Evolutionary conservation across 2,888 invertebrate species (phyloP).

Genomic region (Drosophila anceps): DNA sequence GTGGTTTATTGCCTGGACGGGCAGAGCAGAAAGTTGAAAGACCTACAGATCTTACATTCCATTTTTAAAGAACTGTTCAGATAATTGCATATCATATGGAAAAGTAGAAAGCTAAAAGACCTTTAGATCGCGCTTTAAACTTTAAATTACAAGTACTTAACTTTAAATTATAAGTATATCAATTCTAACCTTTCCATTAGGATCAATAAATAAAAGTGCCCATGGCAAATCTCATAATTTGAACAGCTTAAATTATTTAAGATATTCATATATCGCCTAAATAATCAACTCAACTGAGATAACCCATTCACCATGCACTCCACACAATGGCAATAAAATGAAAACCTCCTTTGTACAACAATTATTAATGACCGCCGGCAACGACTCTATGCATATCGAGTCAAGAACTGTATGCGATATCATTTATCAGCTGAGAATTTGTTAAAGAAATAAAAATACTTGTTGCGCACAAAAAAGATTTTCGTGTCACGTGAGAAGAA

Average conservation of each 20-base stretch:
- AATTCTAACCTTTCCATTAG: background rate
- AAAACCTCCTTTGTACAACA: slow-evolving; percentile 46
- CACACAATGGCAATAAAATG: slow-evolving; percentile 19
- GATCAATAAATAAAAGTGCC: background rate
- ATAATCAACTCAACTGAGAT: slow-evolving; percentile 1
- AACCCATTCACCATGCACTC: background rate
- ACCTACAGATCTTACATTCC: background rate
- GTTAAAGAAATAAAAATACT: slow-evolving; percentile 74
- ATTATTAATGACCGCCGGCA: slow-evolving; percentile 79
- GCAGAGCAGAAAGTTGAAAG: background rate
- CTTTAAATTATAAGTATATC: no score
- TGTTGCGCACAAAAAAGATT: slow-evolving; percentile 84
- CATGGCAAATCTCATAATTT: background rate
- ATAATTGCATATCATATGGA: no score
- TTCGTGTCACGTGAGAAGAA: slow-evolving; percentile 81
- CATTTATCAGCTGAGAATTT: slow-evolving; percentile 83
- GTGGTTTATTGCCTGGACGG: background rate
- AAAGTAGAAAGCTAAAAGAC: background rate
- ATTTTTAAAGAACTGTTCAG: background rate
- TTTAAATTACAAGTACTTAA: no score
- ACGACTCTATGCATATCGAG: slow-evolving; percentile 73
- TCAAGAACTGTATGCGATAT: slow-evolving; percentile 73
- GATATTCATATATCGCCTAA: slow-evolving; percentile 20
- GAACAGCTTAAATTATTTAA: slow-evolving; percentile 10
- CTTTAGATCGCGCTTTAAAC: background rate